Percentiles rank a stretch among this genome's conserved stretches.
Conservation (phyloP, 2,113 vertebrate species). For the Cricetomys ansorgei region DNA sequence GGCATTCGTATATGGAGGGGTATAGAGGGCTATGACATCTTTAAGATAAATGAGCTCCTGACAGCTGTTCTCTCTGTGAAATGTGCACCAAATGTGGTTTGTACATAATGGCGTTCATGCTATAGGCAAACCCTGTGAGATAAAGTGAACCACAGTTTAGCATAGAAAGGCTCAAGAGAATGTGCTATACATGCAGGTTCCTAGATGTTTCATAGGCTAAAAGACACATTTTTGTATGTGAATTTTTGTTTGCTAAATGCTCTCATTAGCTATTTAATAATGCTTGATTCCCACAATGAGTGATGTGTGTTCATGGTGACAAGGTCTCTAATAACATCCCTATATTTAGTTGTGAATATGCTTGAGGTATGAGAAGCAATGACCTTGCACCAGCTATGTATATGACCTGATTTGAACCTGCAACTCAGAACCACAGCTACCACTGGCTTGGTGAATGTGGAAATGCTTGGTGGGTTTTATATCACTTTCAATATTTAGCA, state of each 20-base stretch:
- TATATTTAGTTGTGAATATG: background rate
- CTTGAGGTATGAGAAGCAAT: background rate
- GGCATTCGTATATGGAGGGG: background rate
- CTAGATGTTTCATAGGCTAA: background rate
- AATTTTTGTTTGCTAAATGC: background rate
- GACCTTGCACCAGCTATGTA: background rate
- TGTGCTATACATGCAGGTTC: too few species aligned
- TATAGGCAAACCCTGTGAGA: background rate
- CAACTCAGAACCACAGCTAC: background rate
- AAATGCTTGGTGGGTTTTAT: conserved; percentile 57
- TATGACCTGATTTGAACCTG: conserved; percentile 51
- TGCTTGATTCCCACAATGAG: background rate
- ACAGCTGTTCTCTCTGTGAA: background rate
- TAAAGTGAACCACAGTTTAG: background rate
- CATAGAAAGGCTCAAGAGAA: background rate
- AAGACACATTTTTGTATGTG: background rate
- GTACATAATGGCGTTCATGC: fast-evolving
- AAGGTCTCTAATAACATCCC: background rate
- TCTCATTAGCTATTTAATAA: background rate
- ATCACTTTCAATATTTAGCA: conserved; percentile 28
- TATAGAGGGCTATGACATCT: background rate
- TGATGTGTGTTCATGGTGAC: background rate
- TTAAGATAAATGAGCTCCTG: background rate
- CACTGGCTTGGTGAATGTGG: background rate
- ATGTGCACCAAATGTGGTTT: background rate